Conservation (phyloP, 2,888 invertebrate genomes). For the Acrocera orbiculus region DNA sequence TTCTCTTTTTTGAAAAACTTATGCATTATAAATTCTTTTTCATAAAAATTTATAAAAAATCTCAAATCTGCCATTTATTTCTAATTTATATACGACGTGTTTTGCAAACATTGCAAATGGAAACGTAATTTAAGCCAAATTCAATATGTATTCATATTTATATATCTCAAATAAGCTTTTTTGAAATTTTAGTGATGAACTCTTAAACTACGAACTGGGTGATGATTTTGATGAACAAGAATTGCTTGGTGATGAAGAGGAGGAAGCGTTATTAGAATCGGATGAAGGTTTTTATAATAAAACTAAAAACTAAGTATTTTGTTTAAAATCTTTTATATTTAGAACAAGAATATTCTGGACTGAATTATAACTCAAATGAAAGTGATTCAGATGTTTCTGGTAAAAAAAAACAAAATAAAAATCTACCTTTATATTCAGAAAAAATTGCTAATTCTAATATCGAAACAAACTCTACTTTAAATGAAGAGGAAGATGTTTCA, state of each 20-base stretch:
- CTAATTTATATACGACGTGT: too few relatives aligned
- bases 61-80: too few relatives aligned
- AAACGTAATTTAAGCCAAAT: too few relatives aligned
- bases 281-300: constrained; percentile 25
- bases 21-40: background rate
- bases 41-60: background rate
- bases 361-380: constrained; percentile 7
- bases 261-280: constrained; percentile 30
- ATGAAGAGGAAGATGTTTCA: background rate
- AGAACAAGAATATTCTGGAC: constrained; percentile 12
- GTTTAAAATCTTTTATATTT: too few relatives aligned
- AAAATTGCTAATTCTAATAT: constrained; percentile 12
- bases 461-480: constrained; percentile 11
- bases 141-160: background rate
- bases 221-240: constrained; percentile 31
- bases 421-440: too few relatives aligned
- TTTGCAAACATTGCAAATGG: too few relatives aligned
- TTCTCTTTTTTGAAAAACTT: background rate
- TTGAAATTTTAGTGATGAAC: constrained; percentile 24
- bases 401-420: constrained; percentile 4
- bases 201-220: constrained; percentile 30
- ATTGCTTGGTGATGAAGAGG: constrained; percentile 25
- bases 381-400: constrained; percentile 4
- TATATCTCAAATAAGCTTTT: background rate
- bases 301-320: background rate